These are phyloP conservation scores for Rhagoletis zephyria DNA, from an alignment of 1,140 invertebrate genomes.

Conservation along the genomic window DNA sequence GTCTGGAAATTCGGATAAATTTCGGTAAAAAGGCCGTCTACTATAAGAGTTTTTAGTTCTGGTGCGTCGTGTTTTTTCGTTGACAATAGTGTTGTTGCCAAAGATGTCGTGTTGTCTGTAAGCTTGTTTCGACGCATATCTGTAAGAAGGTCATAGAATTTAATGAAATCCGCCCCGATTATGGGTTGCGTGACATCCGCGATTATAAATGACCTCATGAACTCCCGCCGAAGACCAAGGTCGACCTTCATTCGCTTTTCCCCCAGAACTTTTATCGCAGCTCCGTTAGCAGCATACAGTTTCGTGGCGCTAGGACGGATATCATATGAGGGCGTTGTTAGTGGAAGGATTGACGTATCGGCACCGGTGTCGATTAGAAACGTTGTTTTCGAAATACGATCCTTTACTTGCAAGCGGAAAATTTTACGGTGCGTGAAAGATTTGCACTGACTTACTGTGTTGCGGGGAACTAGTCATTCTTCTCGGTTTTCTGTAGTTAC, in stretches of 20 bases:
- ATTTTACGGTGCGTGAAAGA: neutral
- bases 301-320: neutral
- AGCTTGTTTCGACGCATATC: constrained; percentile 10
- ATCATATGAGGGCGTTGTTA: too few species aligned
- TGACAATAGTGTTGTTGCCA: neutral
- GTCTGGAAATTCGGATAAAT: constrained; percentile 3
- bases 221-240: constrained; percentile 20
- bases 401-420: too few species aligned
- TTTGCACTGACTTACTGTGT: neutral
- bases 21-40: neutral
- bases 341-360: too few species aligned
- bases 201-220: constrained; percentile 42
- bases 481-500: neutral
- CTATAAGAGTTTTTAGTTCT: neutral
- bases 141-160: constrained; percentile 24
- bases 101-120: neutral
- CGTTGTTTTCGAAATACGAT: too few species aligned
- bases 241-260: neutral
- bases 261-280: neutral
- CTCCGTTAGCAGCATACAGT: constrained; percentile 23
- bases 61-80: neutral
- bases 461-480: neutral
- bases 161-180: constrained; percentile 39
- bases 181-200: constrained; percentile 35
- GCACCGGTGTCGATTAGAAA: too few species aligned